These are phyloP conservation scores for Psilopogon haemacephalus DNA, from an alignment of 2,113 vertebrate genomes.

Conservation along the genomic window DNA sequence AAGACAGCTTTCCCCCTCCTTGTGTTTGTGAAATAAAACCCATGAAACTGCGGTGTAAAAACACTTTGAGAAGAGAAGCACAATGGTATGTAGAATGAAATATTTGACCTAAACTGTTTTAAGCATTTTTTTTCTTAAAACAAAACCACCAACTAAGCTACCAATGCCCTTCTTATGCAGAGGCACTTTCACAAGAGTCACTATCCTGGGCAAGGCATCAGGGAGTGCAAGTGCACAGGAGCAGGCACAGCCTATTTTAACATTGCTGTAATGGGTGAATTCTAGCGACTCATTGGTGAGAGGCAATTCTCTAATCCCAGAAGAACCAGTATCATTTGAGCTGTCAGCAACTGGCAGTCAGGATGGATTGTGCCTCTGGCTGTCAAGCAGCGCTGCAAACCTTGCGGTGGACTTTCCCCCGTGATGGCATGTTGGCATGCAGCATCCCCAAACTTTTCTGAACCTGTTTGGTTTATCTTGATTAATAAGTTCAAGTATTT, in stretches of 20 bases:
- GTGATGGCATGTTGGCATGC: not conserved
- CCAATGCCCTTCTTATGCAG: fast-evolving
- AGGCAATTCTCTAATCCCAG: constrained; percentile 31
- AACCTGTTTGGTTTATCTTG: constrained; percentile 37
- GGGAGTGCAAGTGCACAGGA: fast-evolving
- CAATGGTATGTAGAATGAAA: not conserved
- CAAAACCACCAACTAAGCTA: not conserved
- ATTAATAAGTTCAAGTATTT: constrained; percentile 65
- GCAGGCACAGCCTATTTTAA: not conserved
- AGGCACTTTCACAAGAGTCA: not conserved
- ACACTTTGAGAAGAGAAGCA: not conserved
- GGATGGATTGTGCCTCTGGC: constrained; percentile 14
- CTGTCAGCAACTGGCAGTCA: constrained; percentile 25
- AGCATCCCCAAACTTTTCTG: not conserved
- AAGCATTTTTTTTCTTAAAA: not conserved
- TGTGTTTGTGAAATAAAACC: not conserved
- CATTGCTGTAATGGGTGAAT: not conserved
- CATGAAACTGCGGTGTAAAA: not conserved
- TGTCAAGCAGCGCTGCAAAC: not conserved
- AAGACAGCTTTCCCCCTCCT: not conserved
- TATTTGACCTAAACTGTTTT: not conserved
- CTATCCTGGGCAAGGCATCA: fast-evolving
- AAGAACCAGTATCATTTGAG: constrained; percentile 13
- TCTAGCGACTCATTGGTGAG: constrained; percentile 26
- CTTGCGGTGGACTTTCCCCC: not conserved